phyloP scores from a whole-genome alignment of 1,140 invertebrate species.

The Penaeus vannamei region DNA sequence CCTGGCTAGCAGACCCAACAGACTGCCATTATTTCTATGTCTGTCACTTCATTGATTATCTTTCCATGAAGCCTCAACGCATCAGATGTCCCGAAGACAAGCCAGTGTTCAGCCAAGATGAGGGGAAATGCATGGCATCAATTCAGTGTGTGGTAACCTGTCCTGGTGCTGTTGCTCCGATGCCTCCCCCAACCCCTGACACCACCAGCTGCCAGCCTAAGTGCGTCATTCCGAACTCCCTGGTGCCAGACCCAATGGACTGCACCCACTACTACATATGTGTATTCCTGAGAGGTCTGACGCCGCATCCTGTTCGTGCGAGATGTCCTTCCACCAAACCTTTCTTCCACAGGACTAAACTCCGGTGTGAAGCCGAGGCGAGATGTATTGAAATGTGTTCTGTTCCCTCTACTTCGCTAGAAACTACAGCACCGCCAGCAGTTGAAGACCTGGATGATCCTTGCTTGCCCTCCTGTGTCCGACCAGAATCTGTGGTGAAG shows the following conservation, averaged over 20 bases:
- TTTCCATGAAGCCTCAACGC: constrained; percentile 35
- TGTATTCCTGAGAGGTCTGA: constrained; percentile 9
- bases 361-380: constrained; percentile 26
- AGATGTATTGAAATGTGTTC: constrained; percentile 26
- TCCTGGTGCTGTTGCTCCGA: background rate
- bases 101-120: constrained; percentile 43
- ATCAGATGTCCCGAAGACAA: constrained; percentile 34
- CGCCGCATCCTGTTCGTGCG: constrained; percentile 19
- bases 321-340: constrained; percentile 36
- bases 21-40: constrained; percentile 57
- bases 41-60: constrained; percentile 45
- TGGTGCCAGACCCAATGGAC: constrained; percentile 41
- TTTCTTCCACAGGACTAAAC: constrained; percentile 37
- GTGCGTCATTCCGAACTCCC: constrained; percentile 39
- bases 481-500: constrained; percentile 25
- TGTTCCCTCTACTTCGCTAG: background rate
- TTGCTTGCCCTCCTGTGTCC: constrained; percentile 4
- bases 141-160: constrained; percentile 31
- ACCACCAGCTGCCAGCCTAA: constrained; percentile 18
- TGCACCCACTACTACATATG: constrained; percentile 48
- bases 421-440: background rate
- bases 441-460: background rate
- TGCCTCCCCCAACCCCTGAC: background rate
- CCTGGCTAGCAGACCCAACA: constrained; percentile 50
- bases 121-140: constrained; percentile 29